A percentile compares a stretch with the other conserved stretches of the same genome.
Evolutionary conservation across 2,113 vertebrate species (phyloP).

Genomic region (Rhabdomys dilectus): DNA sequence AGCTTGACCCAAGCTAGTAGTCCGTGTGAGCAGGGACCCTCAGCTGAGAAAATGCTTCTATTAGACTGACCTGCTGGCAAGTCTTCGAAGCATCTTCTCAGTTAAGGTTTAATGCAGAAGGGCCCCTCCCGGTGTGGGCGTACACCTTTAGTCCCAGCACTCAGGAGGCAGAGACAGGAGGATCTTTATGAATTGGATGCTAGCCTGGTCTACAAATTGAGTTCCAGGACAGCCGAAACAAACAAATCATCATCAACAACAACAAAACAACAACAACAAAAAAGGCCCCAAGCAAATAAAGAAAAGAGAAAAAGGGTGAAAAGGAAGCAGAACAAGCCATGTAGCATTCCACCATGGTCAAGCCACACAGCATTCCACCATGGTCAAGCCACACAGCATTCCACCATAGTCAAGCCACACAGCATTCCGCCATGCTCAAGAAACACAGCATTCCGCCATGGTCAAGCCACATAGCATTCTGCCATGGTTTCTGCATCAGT

Average conservation of each 20-base stretch:
- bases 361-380: too few species aligned
- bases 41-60: neutral
- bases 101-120: neutral
- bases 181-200: neutral
- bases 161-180: neutral
- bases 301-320: neutral
- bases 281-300: neutral
- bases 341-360: too few species aligned
- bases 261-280: neutral
- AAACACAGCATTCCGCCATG: too few species aligned
- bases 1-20: neutral
- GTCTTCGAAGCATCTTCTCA: neutral
- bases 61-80: neutral
- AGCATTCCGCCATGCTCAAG: too few species aligned
- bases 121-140: neutral
- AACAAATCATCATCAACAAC: neutral
- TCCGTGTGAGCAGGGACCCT: neutral
- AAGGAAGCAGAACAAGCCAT: neutral
- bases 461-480: neutral
- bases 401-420: too few species aligned
- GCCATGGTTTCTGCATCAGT: neutral
- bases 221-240: neutral
- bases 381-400: too few species aligned
- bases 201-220: neutral
- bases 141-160: neutral